Percentiles rank a stretch among this genome's conserved stretches.
These are phyloP conservation scores for Etheostoma spectabile DNA, from an alignment of 2,113 vertebrate species.

Conservation along the genomic window DNA sequence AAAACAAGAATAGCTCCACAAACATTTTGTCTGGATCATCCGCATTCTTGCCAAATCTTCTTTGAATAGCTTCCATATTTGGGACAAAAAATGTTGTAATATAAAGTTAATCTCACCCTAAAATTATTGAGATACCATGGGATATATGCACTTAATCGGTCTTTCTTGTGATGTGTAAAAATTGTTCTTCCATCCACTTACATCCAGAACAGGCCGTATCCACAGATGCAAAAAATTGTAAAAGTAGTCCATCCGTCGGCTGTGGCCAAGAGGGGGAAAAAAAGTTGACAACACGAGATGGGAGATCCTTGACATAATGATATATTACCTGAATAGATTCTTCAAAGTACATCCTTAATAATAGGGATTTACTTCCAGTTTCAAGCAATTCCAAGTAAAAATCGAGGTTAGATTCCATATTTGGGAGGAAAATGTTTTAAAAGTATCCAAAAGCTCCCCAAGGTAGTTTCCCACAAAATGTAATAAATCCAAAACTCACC, in stretches of 20 bases:
- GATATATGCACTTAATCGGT: conserved; percentile 16
- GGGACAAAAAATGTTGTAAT: conserved; percentile 8
- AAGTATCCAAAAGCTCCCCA: conserved; percentile 81
- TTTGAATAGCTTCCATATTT: conserved; percentile 53
- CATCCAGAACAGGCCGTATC: conserved; percentile 71
- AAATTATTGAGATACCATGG: conserved; percentile 27
- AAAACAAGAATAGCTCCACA: conserved; percentile 69
- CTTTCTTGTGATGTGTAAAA: conserved; percentile 23
- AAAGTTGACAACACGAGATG: conserved; percentile 36
- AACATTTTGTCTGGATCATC: conserved; percentile 47
- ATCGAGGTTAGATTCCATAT: conserved; percentile 73
- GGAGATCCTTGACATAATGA: conserved; percentile 53
- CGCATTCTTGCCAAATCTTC: conserved; percentile 62
- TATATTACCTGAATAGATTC: conserved; percentile 41
- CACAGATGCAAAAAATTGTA: conserved; percentile 55
- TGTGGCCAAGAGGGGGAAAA: conserved; percentile 23
- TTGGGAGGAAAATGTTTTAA: conserved; percentile 62
- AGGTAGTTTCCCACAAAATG: conserved; percentile 78
- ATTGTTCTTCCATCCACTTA: conserved; percentile 61
- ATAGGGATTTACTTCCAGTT: conserved; percentile 74
- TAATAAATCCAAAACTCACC: conserved; percentile 84
- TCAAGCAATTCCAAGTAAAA: conserved; percentile 64
- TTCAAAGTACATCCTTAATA: conserved; percentile 66
- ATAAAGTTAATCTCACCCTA: conserved; percentile 31
- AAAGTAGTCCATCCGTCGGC: conserved; percentile 69